These are phyloP conservation scores for Oncorhynchus tshawytscha DNA, from an alignment of 2,113 vertebrate genomes.

Conservation along the genomic window DNA sequence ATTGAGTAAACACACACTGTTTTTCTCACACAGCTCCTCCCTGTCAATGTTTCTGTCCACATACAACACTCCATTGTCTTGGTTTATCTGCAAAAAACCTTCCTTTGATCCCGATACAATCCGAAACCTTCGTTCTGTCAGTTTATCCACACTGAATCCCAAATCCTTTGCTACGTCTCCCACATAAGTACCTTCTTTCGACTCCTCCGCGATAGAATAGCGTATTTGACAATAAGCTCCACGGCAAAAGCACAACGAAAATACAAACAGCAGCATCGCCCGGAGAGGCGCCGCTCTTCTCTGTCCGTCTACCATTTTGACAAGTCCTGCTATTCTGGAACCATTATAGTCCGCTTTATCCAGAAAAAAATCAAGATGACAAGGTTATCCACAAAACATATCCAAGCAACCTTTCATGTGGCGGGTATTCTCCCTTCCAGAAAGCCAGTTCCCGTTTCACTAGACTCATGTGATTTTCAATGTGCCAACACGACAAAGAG, in stretches of 20 bases:
- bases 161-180: slow-evolving; percentile 71
- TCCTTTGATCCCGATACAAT: slow-evolving; percentile 48
- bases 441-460: neutral
- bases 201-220: slow-evolving; percentile 70
- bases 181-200: slow-evolving; percentile 66
- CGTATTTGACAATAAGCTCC: slow-evolving; percentile 50
- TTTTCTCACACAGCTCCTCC: slow-evolving; percentile 52
- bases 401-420: neutral
- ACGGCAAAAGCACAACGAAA: slow-evolving; percentile 7
- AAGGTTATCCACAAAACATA: neutral
- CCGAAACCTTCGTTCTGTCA: slow-evolving; percentile 55
- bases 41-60: slow-evolving; percentile 59
- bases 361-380: neutral
- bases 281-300: too few species aligned
- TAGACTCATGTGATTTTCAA: neutral
- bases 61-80: slow-evolving; percentile 66
- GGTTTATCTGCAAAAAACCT: slow-evolving; percentile 39
- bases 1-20: slow-evolving; percentile 49
- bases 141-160: slow-evolving; percentile 54
- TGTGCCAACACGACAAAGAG: neutral
- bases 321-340: neutral
- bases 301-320: neutral
- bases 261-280: neutral
- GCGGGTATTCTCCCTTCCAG: neutral
- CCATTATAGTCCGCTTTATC: neutral